A percentile compares a stretch with the other conserved stretches of the same genome.
phyloP scores from a whole-genome alignment of 2,113 vertebrate species.

The Elgaria multicarinata region DNA sequence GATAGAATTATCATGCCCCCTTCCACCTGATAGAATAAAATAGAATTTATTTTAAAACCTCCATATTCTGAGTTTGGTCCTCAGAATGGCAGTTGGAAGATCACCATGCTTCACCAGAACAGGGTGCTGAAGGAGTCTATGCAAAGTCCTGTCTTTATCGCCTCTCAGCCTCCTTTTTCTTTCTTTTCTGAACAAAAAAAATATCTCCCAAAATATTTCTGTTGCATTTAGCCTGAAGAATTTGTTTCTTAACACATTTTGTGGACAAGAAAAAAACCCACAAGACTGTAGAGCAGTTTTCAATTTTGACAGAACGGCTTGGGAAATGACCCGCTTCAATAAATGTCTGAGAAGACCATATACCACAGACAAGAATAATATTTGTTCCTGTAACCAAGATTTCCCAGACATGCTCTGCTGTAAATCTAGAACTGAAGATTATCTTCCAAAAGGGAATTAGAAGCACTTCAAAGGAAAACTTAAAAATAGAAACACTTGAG shows the following conservation, averaged over 20 bases:
- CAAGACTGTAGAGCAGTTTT: not conserved
- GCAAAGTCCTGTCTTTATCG: not conserved
- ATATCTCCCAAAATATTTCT: not conserved
- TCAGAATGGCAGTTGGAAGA: not conserved
- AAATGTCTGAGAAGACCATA: not conserved
- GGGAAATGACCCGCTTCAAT: not conserved
- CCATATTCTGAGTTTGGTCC: not conserved
- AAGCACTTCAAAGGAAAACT: slow-evolving; percentile 40
- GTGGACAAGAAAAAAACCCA: not conserved
- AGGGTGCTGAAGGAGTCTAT: not conserved
- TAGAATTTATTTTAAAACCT: not conserved
- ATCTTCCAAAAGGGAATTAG: slow-evolving; percentile 37
- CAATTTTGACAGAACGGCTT: slow-evolving; percentile 3
- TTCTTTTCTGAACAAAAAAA: not conserved
- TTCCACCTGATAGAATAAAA: not conserved
- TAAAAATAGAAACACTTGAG: slow-evolving; percentile 50
- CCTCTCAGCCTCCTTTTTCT: not conserved
- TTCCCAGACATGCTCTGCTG: slow-evolving; percentile 39
- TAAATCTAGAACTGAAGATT: slow-evolving; percentile 37
- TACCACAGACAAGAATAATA: fast-evolving
- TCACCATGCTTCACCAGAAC: too few relatives aligned
- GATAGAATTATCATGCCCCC: not conserved
- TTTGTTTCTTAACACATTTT: not conserved
- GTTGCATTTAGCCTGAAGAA: not conserved
- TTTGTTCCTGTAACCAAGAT: slow-evolving; percentile 10